phyloP scores from a whole-genome alignment of 2,797 vertebrate species.

The Halcyon badia region DNA sequence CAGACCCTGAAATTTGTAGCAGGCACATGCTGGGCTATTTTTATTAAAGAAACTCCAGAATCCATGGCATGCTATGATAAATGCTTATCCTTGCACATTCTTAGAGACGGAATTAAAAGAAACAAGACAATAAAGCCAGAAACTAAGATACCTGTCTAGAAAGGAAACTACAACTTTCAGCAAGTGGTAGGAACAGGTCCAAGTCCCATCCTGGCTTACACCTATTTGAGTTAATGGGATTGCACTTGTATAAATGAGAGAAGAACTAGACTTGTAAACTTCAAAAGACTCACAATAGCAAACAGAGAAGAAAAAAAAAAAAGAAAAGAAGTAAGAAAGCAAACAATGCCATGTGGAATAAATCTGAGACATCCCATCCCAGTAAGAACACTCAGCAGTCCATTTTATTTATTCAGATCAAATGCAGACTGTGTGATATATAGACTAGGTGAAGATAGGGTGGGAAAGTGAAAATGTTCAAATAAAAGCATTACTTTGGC shows the following conservation, averaged over 20 bases:
- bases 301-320: neutral
- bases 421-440: conserved; percentile 41
- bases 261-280: conserved; percentile 29
- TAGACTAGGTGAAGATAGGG: conserved; percentile 1
- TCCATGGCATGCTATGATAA: conserved; percentile 33
- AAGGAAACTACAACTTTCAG: neutral
- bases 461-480: conserved; percentile 53
- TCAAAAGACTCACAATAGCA: conserved; percentile 56
- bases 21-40: conserved; percentile 58
- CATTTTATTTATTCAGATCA: conserved; percentile 61
- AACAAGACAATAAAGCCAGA: neutral
- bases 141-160: conserved; percentile 10
- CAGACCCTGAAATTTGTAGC: conserved; percentile 10
- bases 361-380: conserved; percentile 57
- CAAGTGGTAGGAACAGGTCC: conserved; percentile 19
- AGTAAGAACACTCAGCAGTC: conserved; percentile 64
- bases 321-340: conserved; percentile 27
- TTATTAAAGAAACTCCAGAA: conserved; percentile 66
- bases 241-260: conserved; percentile 7
- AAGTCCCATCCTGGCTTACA: neutral
- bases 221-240: neutral
- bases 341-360: conserved; percentile 62
- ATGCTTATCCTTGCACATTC: conserved; percentile 59
- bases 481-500: conserved; percentile 65
- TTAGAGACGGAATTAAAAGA: conserved; percentile 15